Evolutionary conservation across 2,888 invertebrate genomes (phyloP).

Genomic region (Caenorhabditis drosophilae): DNA sequence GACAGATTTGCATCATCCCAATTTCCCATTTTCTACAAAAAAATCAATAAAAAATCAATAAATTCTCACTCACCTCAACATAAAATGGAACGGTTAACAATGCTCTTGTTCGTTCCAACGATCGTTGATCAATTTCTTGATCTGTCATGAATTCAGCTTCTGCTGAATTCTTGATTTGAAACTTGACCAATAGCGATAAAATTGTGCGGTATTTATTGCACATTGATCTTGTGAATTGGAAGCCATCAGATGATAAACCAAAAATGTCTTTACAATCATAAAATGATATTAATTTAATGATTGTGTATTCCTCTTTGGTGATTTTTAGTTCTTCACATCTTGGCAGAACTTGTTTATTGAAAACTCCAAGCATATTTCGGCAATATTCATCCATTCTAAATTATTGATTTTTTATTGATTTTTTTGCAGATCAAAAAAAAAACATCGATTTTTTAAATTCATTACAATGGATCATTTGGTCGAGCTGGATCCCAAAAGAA

Average conservation of each 20-base stretch:
- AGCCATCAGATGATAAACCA: conserved; percentile 16
- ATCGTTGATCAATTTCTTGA: conserved; percentile 3
- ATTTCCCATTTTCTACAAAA: conserved; percentile 20
- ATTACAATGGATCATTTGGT: conserved; percentile 20
- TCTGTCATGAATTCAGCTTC: conserved; percentile 8
- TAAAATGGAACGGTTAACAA: conserved; percentile 16
- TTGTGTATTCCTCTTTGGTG: neutral
- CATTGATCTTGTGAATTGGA: conserved; percentile 16
- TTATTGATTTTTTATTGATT: no score
- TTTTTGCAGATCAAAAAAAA: no score
- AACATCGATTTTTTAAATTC: no score
- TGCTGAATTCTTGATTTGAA: conserved; percentile 2
- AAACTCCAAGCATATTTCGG: neutral
- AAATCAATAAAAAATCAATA: neutral
- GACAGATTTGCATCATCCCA: conserved; percentile 21
- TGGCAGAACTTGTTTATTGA: no score
- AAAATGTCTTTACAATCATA: neutral
- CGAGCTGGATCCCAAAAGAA: conserved; percentile 30
- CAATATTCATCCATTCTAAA: neutral
- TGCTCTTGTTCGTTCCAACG: conserved; percentile 11
- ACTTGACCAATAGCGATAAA: conserved; percentile 10
- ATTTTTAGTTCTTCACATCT: no score
- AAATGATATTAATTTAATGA: neutral
- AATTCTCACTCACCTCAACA: conserved; percentile 9
- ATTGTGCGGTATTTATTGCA: conserved; percentile 32